These are phyloP conservation scores for Scaptomyza flava DNA, from an alignment of 2,888 invertebrate genomes.

Conservation along the genomic window DNA sequence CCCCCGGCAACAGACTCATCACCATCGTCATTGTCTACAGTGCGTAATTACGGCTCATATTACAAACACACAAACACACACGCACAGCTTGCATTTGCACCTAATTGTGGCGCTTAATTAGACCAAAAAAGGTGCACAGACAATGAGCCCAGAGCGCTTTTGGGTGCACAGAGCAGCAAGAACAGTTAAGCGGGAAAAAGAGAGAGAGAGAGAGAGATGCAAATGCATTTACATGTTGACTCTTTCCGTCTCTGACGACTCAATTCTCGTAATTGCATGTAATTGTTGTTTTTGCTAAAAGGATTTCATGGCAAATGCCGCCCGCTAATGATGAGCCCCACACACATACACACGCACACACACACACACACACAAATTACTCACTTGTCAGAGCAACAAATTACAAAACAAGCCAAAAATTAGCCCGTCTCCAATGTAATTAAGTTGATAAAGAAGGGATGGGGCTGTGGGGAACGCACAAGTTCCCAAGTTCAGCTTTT, in stretches of 20 bases:
- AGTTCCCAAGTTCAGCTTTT: conserved; percentile 8
- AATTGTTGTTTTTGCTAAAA: conserved; percentile 70
- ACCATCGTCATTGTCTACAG: conserved; percentile 53
- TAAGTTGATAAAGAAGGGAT: conserved; percentile 22
- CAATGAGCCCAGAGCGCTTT: conserved; percentile 65
- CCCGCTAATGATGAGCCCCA: conserved; percentile 48
- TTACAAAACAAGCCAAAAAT: conserved; percentile 54
- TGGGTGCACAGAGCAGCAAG: neutral
- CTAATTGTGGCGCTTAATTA: conserved; percentile 80
- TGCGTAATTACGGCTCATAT: conserved; percentile 77
- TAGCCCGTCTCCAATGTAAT: conserved; percentile 55
- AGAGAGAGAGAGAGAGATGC: conserved; percentile 26
- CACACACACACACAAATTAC: conserved; percentile 45
- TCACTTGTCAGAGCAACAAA: conserved; percentile 63
- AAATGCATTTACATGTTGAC: conserved; percentile 67
- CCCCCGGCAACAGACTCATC: conserved; percentile 10
- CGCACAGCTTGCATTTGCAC: conserved; percentile 66
- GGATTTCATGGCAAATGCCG: conserved; percentile 50
- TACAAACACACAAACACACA: conserved; percentile 44
- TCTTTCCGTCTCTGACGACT: conserved; percentile 56
- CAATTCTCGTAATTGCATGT: conserved; percentile 74
- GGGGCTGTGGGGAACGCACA: conserved; percentile 16
- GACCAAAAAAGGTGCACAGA: conserved; percentile 75
- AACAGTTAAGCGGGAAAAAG: too few relatives aligned
- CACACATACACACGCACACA: conserved; percentile 4